Evolutionary conservation across 2,797 vertebrate genomes (phyloP).

Genomic region (Alectoris magna): DNA sequence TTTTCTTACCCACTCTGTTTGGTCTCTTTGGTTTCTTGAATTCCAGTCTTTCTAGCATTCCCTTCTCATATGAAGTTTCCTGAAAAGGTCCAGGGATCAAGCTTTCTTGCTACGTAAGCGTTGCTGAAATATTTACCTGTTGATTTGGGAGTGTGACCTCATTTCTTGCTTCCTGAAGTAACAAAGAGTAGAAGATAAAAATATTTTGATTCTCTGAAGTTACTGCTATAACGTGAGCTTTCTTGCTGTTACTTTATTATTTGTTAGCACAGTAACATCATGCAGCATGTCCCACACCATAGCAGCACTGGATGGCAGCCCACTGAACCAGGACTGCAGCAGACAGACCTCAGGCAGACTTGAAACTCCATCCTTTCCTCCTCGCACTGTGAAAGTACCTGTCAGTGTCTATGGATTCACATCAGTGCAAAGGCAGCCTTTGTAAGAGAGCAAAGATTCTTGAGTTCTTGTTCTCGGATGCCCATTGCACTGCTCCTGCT

Average conservation of each 20-base stretch:
- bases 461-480: not conserved
- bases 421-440: not conserved
- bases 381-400: not conserved
- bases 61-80: not conserved
- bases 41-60: not conserved
- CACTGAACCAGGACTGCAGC: not conserved
- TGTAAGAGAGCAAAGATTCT: too few species aligned
- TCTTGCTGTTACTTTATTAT: not conserved
- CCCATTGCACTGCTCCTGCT: not conserved
- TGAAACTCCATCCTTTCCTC: not conserved
- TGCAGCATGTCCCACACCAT: fast-evolving
- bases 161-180: not conserved
- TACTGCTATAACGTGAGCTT: not conserved
- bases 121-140: not conserved
- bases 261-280: too few species aligned
- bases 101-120: not conserved
- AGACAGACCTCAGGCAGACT: not conserved
- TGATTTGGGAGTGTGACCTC: not conserved
- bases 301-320: not conserved
- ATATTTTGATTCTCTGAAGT: not conserved
- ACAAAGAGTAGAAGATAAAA: not conserved
- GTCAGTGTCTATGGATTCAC: not conserved
- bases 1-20: not conserved
- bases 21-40: not conserved
- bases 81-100: not conserved